Conservation (phyloP, 2,888 invertebrate species). For the Drosophila borealis region DNA sequence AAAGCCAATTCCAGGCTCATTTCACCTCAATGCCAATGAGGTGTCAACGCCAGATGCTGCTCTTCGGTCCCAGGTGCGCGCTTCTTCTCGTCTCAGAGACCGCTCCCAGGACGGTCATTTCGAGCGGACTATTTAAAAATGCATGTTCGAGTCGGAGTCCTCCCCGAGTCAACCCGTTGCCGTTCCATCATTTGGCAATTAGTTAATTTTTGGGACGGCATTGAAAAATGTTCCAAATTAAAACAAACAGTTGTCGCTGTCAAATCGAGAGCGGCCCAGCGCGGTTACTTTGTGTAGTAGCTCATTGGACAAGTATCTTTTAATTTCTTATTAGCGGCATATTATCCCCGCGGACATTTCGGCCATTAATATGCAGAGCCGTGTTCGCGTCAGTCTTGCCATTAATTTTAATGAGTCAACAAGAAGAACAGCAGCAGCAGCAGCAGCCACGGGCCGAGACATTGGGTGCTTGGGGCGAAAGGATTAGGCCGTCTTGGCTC, state of each 20-base stretch:
- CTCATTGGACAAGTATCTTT: slow-evolving; percentile 70
- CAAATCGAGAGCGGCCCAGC: slow-evolving; percentile 30
- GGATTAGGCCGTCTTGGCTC: slow-evolving; percentile 56
- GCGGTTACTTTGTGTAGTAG: slow-evolving; percentile 2
- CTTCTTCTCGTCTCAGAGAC: slow-evolving; percentile 4
- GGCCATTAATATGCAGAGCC: slow-evolving; percentile 74
- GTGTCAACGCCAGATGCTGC: slow-evolving; percentile 34
- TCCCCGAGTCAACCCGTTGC: slow-evolving; percentile 44
- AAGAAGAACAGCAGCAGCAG: slow-evolving; percentile 18
- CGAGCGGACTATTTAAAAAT: slow-evolving; percentile 60
- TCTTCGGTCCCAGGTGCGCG: slow-evolving; percentile 42
- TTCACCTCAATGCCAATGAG: slow-evolving; percentile 14
- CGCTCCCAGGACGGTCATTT: slow-evolving; percentile 62
- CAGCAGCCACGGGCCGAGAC: background rate
- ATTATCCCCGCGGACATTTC: slow-evolving; percentile 75
- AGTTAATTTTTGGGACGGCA: slow-evolving; percentile 67
- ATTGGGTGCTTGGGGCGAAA: slow-evolving; percentile 30
- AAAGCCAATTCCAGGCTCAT: slow-evolving; percentile 6
- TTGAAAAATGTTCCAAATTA: slow-evolving; percentile 65
- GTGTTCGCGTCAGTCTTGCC: slow-evolving; percentile 53
- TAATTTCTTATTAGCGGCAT: slow-evolving; percentile 80
- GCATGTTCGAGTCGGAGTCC: slow-evolving; percentile 36
- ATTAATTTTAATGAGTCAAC: slow-evolving; percentile 78
- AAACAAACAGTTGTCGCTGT: slow-evolving; percentile 69
- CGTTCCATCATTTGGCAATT: slow-evolving; percentile 75